Conservation (phyloP, 1,140 invertebrate species). For the Drosophila sucinea region DNA sequence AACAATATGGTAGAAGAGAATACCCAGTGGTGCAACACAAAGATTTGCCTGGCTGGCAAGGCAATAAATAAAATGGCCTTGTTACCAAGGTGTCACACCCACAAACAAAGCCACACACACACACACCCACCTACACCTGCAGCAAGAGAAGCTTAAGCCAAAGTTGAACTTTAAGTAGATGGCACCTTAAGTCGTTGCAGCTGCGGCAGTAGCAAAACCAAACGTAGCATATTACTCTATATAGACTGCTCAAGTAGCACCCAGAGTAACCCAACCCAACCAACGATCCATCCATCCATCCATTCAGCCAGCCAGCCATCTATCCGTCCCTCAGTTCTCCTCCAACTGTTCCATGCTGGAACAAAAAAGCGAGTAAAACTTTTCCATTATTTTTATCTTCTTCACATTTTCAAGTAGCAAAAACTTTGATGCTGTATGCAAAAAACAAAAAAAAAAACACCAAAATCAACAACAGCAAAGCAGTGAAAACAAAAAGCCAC, state of each 20-base stretch:
- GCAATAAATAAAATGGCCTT: conserved; percentile 70
- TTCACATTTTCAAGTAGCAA: conserved; percentile 74
- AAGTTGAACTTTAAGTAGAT: conserved; percentile 71
- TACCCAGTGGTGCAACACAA: conserved; percentile 23
- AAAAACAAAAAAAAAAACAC: conserved; percentile 46
- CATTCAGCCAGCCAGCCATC: conserved; percentile 5
- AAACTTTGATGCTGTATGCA: conserved; percentile 76
- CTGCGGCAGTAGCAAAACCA: conserved; percentile 39
- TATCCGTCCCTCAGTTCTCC: neutral
- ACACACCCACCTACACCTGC: conserved; percentile 28
- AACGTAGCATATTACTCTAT: conserved; percentile 51
- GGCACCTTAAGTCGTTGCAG: conserved; percentile 65
- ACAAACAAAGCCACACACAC: neutral
- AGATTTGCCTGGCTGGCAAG: conserved; percentile 32
- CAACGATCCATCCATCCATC: conserved; percentile 10
- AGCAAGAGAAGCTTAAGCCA: conserved; percentile 52
- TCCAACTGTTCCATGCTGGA: neutral
- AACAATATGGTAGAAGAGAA: conserved; percentile 18
- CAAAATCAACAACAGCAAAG: conserved; percentile 12
- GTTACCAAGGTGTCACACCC: conserved; percentile 47
- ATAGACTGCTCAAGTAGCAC: conserved; percentile 28
- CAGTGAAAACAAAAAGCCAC: conserved; percentile 48
- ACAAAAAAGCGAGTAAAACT: conserved; percentile 64
- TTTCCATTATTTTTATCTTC: conserved; percentile 81
- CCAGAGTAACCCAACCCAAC: neutral